phyloP scores from a whole-genome alignment of 2,888 invertebrate species.

The Hartigia nigra region DNA sequence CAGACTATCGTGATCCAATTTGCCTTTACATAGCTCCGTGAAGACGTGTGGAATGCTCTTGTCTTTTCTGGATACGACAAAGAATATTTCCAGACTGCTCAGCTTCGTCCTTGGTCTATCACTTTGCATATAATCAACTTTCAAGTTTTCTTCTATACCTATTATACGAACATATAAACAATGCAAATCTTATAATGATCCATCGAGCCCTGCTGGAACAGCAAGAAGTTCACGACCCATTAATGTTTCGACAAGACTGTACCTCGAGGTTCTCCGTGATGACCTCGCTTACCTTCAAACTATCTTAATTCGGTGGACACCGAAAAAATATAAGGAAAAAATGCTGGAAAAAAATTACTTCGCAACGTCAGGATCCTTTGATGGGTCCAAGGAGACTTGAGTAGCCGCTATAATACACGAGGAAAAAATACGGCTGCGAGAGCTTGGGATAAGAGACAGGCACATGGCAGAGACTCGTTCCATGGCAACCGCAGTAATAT shows the following conservation, averaged over 20 bases:
- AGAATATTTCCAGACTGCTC: not conserved
- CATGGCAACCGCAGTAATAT: constrained; percentile 27
- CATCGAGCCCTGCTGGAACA: too few relatives aligned
- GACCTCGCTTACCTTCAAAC: not conserved
- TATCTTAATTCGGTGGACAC: not conserved
- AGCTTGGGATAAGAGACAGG: not conserved
- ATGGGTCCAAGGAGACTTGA: not conserved
- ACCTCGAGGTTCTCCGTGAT: not conserved
- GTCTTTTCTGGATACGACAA: not conserved
- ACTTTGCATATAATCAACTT: not conserved
- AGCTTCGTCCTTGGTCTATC: not conserved
- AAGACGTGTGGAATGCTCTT: not conserved
- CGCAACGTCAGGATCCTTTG: not conserved
- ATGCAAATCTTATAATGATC: too few relatives aligned
- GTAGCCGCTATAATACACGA: not conserved
- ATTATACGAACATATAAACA: not conserved
- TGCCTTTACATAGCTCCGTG: constrained; percentile 16
- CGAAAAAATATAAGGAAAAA: not conserved
- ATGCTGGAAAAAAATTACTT: not conserved
- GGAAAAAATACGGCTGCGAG: not conserved
- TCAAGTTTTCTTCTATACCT: not conserved
- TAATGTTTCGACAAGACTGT: not conserved
- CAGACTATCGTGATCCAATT: constrained; percentile 24
- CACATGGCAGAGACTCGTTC: not conserved
- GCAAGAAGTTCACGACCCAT: too few relatives aligned